These are phyloP conservation scores for Gasteruption jaculator DNA, from an alignment of 2,888 invertebrate genomes.

Conservation along the genomic window DNA sequence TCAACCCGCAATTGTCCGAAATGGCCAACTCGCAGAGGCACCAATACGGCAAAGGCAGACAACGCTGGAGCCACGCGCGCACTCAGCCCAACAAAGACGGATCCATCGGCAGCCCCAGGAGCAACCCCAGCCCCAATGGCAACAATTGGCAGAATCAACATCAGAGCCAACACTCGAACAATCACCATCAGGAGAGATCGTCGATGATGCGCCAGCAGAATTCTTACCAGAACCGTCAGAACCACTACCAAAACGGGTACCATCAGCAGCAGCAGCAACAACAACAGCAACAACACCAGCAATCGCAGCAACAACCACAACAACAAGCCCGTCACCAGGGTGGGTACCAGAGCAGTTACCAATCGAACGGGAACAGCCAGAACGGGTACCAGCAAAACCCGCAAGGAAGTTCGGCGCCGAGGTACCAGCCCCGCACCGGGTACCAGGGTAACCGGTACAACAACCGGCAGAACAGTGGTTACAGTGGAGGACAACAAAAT, in stretches of 20 bases:
- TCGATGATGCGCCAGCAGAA: slow-evolving; percentile 59
- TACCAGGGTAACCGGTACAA: slow-evolving; percentile 40
- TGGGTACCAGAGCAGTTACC: slow-evolving; percentile 49
- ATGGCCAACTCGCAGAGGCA: slow-evolving; percentile 61
- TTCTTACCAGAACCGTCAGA: slow-evolving; percentile 57
- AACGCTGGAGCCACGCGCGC: slow-evolving; percentile 49
- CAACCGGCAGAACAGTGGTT: slow-evolving; percentile 22
- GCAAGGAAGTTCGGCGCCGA: slow-evolving; percentile 26
- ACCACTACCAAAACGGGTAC: slow-evolving; percentile 51
- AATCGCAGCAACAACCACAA: slow-evolving; percentile 34
- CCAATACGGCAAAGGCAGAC: slow-evolving; percentile 47
- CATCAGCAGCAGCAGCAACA: slow-evolving; percentile 55
- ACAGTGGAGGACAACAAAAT: slow-evolving; percentile 20
- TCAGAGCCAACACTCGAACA: slow-evolving; percentile 21
- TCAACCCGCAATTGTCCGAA: slow-evolving; percentile 75
- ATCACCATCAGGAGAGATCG: slow-evolving; percentile 26
- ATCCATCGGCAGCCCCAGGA: slow-evolving; percentile 50
- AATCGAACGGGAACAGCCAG: slow-evolving; percentile 33
- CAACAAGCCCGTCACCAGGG: slow-evolving; percentile 47
- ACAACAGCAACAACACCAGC: slow-evolving; percentile 38
- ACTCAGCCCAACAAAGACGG: slow-evolving; percentile 39
- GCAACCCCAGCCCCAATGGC: slow-evolving; percentile 51
- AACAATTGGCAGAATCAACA: slow-evolving; percentile 58
- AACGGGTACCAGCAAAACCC: slow-evolving; percentile 35
- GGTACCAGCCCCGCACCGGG: slow-evolving; percentile 38